These are phyloP conservation scores for Stenchaetothrips biformis DNA, from an alignment of 2,888 invertebrate genomes.

Conservation along the genomic window DNA sequence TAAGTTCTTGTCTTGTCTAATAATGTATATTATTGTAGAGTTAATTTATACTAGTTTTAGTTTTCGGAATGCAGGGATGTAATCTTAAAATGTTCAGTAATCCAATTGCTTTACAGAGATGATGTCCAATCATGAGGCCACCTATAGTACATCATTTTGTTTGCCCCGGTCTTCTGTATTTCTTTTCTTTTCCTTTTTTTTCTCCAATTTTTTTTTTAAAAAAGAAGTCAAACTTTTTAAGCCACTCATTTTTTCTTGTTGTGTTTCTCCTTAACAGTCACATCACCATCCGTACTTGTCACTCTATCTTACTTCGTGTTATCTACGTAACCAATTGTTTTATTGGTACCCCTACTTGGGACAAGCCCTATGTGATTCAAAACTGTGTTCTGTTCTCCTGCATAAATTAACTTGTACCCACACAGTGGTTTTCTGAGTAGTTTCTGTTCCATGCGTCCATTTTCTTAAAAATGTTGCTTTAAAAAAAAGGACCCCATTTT, in stretches of 20 bases:
- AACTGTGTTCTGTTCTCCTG: not conserved
- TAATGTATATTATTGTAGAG: conserved; percentile 10
- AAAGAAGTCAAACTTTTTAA: no score
- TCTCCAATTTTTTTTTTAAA: no score
- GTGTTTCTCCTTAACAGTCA: not conserved
- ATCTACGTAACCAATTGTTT: not conserved
- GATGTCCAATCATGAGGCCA: not conserved
- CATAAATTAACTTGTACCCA: no score
- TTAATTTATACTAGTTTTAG: conserved; percentile 15
- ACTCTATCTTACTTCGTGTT: not conserved
- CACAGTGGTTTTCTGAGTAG: no score
- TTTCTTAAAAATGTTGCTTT: no score
- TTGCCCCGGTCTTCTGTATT: not conserved
- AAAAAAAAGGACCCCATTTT: no score
- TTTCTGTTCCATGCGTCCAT: no score
- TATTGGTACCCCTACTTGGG: not conserved
- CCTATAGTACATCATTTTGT: not conserved
- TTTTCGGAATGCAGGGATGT: conserved; percentile 22
- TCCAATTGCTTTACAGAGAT: not conserved
- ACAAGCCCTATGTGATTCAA: not conserved
- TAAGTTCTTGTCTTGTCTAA: not conserved
- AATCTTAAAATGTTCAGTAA: not conserved
- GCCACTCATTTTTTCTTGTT: not conserved
- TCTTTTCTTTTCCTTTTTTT: not conserved
- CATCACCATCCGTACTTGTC: conserved; percentile 15